A percentile compares a stretch with the other conserved stretches of the same genome.
Conservation (phyloP, 2,888 invertebrate genomes). For the Cyclophora punctaria region DNA sequence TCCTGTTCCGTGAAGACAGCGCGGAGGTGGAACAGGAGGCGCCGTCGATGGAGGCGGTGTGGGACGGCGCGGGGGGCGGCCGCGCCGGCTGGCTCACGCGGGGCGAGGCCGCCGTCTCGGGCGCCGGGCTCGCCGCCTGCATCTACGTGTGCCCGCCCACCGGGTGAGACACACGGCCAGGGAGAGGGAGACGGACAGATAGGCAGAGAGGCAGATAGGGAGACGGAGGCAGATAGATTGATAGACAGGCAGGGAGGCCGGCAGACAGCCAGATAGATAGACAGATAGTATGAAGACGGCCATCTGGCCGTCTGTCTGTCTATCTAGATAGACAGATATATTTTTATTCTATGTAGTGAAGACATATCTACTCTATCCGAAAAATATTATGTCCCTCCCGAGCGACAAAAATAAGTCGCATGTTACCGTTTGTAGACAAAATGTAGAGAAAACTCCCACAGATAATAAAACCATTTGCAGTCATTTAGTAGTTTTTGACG, state of each 20-base stretch:
- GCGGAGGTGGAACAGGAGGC: slow-evolving; percentile 55
- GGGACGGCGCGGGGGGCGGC: slow-evolving; percentile 38
- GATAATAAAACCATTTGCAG: no score
- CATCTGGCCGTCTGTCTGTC: no score
- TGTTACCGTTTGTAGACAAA: background rate
- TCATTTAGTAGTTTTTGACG: background rate
- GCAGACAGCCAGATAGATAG: no score
- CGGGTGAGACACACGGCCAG: slow-evolving; percentile 24
- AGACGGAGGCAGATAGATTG: no score
- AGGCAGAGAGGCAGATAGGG: no score
- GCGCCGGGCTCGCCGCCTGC: slow-evolving; percentile 22
- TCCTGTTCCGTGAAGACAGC: slow-evolving; percentile 64
- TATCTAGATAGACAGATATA: no score
- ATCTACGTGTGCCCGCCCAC: slow-evolving; percentile 39
- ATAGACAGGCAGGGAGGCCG: no score
- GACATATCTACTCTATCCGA: background rate
- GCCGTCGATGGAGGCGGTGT: slow-evolving; percentile 35
- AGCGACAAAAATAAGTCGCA: background rate
- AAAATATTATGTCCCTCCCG: background rate
- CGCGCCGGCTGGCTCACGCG: slow-evolving; percentile 45
- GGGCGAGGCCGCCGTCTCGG: slow-evolving; percentile 36
- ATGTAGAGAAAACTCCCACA: background rate
- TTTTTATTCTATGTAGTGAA: no score
- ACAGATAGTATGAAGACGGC: no score
- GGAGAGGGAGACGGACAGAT: no score